These are phyloP conservation scores for Chamaea fasciata DNA, from an alignment of 2,113 vertebrate species.

Conservation along the genomic window DNA sequence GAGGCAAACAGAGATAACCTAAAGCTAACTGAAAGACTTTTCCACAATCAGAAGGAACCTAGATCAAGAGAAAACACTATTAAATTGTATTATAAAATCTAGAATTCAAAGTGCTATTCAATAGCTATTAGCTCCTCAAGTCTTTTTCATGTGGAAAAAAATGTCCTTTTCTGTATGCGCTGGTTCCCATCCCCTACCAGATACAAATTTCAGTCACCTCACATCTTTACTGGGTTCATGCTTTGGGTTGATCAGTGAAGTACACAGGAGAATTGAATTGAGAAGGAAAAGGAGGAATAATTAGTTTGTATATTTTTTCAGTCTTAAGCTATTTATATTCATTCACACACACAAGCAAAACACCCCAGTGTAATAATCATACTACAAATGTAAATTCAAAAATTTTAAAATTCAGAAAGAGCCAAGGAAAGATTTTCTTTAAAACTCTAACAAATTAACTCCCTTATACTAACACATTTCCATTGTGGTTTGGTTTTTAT, in stretches of 20 bases:
- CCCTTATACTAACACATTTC: not conserved
- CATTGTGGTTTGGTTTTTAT: not conserved
- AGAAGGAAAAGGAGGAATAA: not conserved
- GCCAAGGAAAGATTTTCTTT: not conserved
- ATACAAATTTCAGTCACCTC: not conserved
- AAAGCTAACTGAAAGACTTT: not conserved
- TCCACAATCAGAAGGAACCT: not conserved
- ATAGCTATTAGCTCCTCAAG: not conserved
- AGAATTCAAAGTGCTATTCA: not conserved
- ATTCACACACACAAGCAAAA: not conserved
- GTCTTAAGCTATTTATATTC: not conserved
- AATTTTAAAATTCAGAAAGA: not conserved
- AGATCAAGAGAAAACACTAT: not conserved
- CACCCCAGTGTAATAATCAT: not conserved
- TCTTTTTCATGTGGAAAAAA: not conserved
- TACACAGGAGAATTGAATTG: not conserved
- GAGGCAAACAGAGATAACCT: fast-evolving
- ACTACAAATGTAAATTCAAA: not conserved
- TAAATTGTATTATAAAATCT: not conserved
- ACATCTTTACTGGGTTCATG: not conserved
- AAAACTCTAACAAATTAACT: not conserved
- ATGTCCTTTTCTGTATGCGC: fast-evolving
- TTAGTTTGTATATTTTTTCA: not conserved
- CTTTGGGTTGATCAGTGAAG: not conserved
- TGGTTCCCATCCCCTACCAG: not conserved